Percentiles rank a stretch among this genome's conserved stretches.
These are phyloP conservation scores for Coreoperca whiteheadi DNA, from an alignment of 2,113 vertebrate genomes.

Conservation along the genomic window DNA sequence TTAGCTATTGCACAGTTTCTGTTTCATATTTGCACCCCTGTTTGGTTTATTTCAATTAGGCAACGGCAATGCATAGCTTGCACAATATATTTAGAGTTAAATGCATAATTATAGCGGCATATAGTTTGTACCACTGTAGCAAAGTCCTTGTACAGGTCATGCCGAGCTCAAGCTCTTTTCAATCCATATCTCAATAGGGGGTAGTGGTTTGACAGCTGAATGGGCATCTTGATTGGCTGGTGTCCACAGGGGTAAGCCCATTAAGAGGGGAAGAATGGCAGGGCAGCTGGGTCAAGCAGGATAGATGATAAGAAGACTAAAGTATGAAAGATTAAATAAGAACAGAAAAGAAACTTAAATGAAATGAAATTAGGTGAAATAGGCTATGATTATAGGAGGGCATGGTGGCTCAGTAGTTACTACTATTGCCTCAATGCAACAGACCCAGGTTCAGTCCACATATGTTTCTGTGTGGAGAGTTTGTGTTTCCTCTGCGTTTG, in stretches of 20 bases:
- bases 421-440: constrained; percentile 17
- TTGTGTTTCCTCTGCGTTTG: not conserved
- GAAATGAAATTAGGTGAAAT: constrained; percentile 69
- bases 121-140: constrained; percentile 38
- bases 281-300: constrained; percentile 67
- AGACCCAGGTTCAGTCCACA: constrained; percentile 12
- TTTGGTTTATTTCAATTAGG: constrained; percentile 2
- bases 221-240: constrained; percentile 71
- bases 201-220: constrained; percentile 69
- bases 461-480: not conserved
- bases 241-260: constrained; percentile 71
- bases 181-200: constrained; percentile 61
- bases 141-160: constrained; percentile 71
- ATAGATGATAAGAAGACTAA: constrained; percentile 69
- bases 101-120: constrained; percentile 41
- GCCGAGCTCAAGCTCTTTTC: constrained; percentile 43
- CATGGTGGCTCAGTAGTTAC: constrained; percentile 25
- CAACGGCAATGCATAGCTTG: not conserved
- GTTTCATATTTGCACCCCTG: not conserved
- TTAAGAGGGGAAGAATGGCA: constrained; percentile 73
- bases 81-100: constrained; percentile 17
- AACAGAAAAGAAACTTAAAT: constrained; percentile 61
- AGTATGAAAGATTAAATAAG: constrained; percentile 68
- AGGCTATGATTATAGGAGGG: constrained; percentile 53
- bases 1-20: not conserved